Percentiles rank a stretch among this genome's conserved stretches.
Conservation (phyloP, 2,888 invertebrate species). For the Mesoligia furuncula region DNA sequence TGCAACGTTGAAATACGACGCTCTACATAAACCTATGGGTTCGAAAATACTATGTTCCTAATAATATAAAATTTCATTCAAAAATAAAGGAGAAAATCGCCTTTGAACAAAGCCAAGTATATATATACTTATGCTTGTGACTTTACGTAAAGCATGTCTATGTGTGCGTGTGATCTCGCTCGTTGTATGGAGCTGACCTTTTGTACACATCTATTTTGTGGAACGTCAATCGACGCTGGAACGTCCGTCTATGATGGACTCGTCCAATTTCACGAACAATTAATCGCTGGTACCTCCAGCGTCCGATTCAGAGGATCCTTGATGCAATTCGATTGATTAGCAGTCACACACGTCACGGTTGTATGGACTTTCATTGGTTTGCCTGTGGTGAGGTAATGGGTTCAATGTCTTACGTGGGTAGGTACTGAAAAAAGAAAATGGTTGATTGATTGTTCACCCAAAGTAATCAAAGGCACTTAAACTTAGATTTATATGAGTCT, state of each 20-base stretch:
- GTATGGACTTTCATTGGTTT: neutral
- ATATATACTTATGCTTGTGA: too few relatives aligned
- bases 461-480: neutral
- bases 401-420: neutral
- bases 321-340: slow-evolving; percentile 44
- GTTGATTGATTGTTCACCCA: neutral
- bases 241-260: slow-evolving; percentile 20
- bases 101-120: too few relatives aligned
- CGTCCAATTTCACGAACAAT: slow-evolving; percentile 48
- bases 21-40: too few relatives aligned
- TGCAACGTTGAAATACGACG: too few relatives aligned
- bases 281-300: slow-evolving; percentile 20
- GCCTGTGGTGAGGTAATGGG: neutral
- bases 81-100: too few relatives aligned
- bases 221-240: neutral
- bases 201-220: neutral
- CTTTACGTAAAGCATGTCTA: neutral
- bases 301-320: slow-evolving; percentile 7
- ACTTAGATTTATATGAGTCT: neutral
- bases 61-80: too few relatives aligned
- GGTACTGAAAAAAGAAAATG: neutral
- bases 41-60: too few relatives aligned
- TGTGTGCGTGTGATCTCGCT: neutral
- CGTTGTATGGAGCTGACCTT: neutral
- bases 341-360: neutral